A percentile compares a stretch with the other conserved stretches of the same genome.
phyloP scores from a whole-genome alignment of 2,888 invertebrate species.

The Drosophila cyrtoloma region DNA sequence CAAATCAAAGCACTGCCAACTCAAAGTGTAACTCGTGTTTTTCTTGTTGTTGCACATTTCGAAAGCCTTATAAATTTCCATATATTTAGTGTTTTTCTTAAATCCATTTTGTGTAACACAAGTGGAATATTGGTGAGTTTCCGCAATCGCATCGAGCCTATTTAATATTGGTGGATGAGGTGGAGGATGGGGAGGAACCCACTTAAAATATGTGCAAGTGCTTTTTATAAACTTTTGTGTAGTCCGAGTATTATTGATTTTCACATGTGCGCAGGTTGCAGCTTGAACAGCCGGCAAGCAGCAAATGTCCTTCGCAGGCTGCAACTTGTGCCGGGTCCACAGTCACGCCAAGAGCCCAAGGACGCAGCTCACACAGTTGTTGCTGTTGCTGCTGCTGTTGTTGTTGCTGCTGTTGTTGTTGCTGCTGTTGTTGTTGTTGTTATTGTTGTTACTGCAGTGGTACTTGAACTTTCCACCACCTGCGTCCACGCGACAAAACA shows the following conservation, averaged over 20 bases:
- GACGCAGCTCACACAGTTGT: constrained; percentile 42
- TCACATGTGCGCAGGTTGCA: constrained; percentile 46
- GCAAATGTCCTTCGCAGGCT: constrained; percentile 71
- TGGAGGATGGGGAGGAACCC: neutral
- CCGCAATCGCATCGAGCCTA: constrained; percentile 28
- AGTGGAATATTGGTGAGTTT: constrained; percentile 64
- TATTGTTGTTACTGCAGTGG: constrained; percentile 44
- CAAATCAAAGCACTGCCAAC: constrained; percentile 37
- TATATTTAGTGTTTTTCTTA: constrained; percentile 1
- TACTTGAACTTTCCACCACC: constrained; percentile 56
- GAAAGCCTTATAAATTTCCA: constrained; percentile 39
- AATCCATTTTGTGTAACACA: constrained; percentile 40
- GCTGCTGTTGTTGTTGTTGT: constrained; percentile 7
- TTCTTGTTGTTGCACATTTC: constrained; percentile 34
- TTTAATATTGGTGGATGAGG: neutral
- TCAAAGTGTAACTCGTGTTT: constrained; percentile 26
- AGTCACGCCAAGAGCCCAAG: constrained; percentile 54
- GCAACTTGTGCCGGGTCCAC: constrained; percentile 61
- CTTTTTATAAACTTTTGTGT: constrained; percentile 1
- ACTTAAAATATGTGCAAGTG: constrained; percentile 6
- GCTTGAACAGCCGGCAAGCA: constrained; percentile 49
- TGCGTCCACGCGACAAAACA: constrained; percentile 48
- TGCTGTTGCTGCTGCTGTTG: constrained; percentile 15
- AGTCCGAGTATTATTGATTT: constrained; percentile 63
- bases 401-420: constrained; percentile 16